These are phyloP conservation scores for Lasioglossum vierecki DNA, from an alignment of 2,888 invertebrate species.

Conservation along the genomic window DNA sequence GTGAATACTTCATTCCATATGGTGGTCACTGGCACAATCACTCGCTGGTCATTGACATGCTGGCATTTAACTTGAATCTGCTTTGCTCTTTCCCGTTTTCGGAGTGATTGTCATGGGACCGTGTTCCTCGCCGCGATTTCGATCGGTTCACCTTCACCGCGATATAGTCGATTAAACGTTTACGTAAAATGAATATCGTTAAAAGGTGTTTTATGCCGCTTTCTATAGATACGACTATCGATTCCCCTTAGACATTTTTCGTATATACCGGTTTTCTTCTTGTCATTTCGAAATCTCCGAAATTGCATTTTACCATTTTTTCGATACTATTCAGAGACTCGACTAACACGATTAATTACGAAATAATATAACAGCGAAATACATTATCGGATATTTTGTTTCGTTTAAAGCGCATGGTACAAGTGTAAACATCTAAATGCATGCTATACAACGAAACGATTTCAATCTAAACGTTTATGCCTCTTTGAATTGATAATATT, in stretches of 20 bases:
- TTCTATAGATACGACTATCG: conserved; percentile 25
- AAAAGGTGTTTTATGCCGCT: conserved; percentile 8
- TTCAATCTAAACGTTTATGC: neutral
- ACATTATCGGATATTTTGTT: neutral
- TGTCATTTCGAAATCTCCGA: neutral
- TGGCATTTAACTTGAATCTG: conserved; percentile 69
- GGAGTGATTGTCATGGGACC: conserved; percentile 3
- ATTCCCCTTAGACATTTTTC: conserved; percentile 32
- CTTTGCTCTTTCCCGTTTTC: conserved; percentile 41
- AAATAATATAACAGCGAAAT: neutral
- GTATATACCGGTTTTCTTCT: neutral
- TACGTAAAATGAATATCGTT: conserved; percentile 17
- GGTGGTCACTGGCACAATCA: conserved; percentile 77
- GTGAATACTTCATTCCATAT: conserved; percentile 82
- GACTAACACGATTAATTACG: neutral
- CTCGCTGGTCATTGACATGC: conserved; percentile 81
- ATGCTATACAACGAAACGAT: neutral
- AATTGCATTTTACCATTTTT: neutral
- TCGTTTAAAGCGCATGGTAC: neutral
- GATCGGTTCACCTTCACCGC: neutral
- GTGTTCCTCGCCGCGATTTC: neutral
- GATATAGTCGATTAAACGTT: conserved; percentile 1
- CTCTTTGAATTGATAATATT: neutral
- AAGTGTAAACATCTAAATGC: neutral
- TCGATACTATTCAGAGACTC: neutral